Evolutionary conservation across 2,797 vertebrate genomes (phyloP).

Genomic region (Typhlichthys eigenmanni): DNA sequence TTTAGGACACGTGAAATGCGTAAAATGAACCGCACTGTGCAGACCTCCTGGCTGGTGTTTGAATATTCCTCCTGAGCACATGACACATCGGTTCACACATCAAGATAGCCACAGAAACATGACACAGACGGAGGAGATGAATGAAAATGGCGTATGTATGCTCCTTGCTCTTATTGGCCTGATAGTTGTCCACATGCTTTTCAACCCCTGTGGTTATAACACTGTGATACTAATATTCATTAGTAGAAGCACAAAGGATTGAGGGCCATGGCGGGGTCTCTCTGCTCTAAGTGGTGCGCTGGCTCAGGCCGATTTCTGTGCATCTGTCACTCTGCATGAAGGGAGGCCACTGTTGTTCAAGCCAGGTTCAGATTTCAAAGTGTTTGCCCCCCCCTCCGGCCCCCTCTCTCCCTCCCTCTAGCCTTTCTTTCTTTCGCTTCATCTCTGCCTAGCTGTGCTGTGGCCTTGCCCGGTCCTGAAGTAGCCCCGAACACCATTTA

Average conservation of each 20-base stretch:
- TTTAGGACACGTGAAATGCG: constrained; percentile 21
- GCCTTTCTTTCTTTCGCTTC: not conserved
- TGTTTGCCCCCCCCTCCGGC: constrained; percentile 34
- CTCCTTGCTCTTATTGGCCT: not conserved
- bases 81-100: not conserved
- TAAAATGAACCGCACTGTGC: constrained; percentile 12
- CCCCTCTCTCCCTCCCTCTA: not conserved
- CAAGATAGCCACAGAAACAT: not conserved
- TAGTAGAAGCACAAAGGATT: constrained; percentile 1
- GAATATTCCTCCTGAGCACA: constrained; percentile 2
- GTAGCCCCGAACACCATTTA: constrained; percentile 40
- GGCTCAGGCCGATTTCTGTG: constrained; percentile 49
- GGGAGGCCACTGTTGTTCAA: constrained; percentile 64
- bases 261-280: constrained; percentile 13
- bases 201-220: not conserved
- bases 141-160: too few relatives aligned
- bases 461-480: constrained; percentile 40
- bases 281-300: constrained; percentile 29
- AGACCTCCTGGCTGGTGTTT: constrained; percentile 7
- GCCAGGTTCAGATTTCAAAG: constrained; percentile 66
- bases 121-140: not conserved
- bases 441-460: too few relatives aligned
- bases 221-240: not conserved
- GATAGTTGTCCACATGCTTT: not conserved
- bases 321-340: constrained; percentile 57